phyloP scores from a whole-genome alignment of 2,113 vertebrate species.

The Actinemys pallida region DNA sequence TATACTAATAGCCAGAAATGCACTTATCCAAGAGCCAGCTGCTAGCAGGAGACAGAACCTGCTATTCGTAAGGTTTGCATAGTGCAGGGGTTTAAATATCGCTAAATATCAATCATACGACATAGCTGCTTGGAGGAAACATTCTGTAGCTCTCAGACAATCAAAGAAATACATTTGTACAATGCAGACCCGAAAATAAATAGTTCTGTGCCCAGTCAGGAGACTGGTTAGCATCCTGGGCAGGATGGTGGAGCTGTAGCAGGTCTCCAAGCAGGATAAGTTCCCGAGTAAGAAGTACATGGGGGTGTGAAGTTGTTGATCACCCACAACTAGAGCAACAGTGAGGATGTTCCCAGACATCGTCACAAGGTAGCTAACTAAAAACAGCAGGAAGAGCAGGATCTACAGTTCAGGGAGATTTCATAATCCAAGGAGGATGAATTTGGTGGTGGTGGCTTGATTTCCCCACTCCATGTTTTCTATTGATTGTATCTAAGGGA shows the following conservation, averaged over 20 bases:
- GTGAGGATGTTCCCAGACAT: neutral
- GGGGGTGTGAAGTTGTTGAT: neutral
- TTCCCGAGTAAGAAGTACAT: slow-evolving; percentile 25
- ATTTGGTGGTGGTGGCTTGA: neutral
- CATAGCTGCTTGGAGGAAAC: too few relatives aligned
- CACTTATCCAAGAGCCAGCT: neutral
- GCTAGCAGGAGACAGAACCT: neutral
- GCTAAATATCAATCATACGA: neutral
- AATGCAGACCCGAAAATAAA: neutral
- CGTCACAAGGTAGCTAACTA: neutral
- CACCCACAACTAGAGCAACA: neutral
- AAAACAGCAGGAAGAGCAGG: neutral
- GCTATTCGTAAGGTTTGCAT: fast-evolving
- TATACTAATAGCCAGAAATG: neutral
- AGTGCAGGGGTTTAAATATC: neutral
- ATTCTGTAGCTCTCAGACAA: too few relatives aligned
- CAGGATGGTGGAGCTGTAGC: slow-evolving; percentile 6
- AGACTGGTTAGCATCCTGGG: neutral
- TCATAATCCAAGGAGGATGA: slow-evolving; percentile 13
- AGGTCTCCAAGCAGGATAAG: slow-evolving; percentile 9
- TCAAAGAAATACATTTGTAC: too few relatives aligned
- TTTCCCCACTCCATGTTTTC: neutral
- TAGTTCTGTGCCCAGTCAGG: neutral
- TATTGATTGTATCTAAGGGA: neutral
- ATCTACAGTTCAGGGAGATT: neutral